Percentiles rank a stretch among this genome's conserved stretches.
Conservation (phyloP, 2,888 invertebrate genomes). For the Tetrapedia diversipes region DNA sequence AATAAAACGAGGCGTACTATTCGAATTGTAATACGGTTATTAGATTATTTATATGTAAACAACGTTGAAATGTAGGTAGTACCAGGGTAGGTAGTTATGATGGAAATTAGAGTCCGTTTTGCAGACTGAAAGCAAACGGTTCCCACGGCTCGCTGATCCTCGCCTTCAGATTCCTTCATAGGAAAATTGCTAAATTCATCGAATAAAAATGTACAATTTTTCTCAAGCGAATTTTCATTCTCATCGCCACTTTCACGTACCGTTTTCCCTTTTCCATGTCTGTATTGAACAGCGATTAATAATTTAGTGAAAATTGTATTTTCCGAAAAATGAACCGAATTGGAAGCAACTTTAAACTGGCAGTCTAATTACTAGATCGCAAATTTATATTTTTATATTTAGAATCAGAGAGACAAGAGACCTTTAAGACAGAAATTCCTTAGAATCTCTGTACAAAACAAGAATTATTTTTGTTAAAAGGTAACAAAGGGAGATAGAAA, state of each 20-base stretch:
- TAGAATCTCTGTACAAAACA: no score
- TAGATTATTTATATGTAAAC: background rate
- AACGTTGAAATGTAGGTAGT: background rate
- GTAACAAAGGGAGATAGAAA: no score
- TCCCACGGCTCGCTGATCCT: conserved; percentile 42
- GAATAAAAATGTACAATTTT: conserved; percentile 12
- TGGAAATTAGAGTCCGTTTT: conserved; percentile 29
- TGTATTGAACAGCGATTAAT: no score
- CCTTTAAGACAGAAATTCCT: no score
- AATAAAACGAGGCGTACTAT: no score
- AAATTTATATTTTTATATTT: no score
- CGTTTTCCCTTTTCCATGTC: background rate
- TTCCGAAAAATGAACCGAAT: background rate
- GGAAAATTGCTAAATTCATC: conserved; percentile 38
- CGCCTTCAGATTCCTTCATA: conserved; percentile 22
- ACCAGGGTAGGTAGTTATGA: background rate
- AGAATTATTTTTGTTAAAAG: no score
- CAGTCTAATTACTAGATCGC: no score
- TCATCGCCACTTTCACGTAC: background rate
- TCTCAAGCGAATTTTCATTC: conserved; percentile 24
- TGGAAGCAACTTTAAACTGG: background rate
- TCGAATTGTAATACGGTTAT: background rate
- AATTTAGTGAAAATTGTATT: no score
- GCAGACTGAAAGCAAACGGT: conserved; percentile 22
- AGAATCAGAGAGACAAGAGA: no score